Percentiles rank a stretch among this genome's conserved stretches.
These are phyloP conservation scores for Ceratoteleas bidentatus DNA, from an alignment of 1,140 invertebrate genomes.

Conservation along the genomic window DNA sequence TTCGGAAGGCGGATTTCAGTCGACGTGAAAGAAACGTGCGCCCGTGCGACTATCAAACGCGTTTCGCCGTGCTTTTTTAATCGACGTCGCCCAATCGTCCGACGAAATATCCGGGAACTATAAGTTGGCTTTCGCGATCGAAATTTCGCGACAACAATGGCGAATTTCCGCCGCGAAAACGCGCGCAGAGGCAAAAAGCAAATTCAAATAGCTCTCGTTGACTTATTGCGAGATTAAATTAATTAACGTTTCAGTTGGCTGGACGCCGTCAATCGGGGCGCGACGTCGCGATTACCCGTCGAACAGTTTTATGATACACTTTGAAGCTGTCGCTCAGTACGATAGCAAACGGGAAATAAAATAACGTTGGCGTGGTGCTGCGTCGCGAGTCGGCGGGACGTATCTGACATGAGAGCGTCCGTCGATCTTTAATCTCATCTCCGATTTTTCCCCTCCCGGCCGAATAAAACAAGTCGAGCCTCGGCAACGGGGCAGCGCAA, in stretches of 20 bases:
- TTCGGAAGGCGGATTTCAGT: slow-evolving; percentile 15
- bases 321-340: slow-evolving; percentile 5
- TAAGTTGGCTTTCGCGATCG: slow-evolving; percentile 44
- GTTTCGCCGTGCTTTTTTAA: slow-evolving; percentile 26
- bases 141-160: slow-evolving; percentile 33
- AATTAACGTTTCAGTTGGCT: no score
- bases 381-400: slow-evolving; percentile 10
- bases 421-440: slow-evolving; percentile 33
- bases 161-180: no score
- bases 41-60: slow-evolving; percentile 27
- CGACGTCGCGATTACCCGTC: background rate
- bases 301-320: background rate
- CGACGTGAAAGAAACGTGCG: slow-evolving; percentile 21
- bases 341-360: slow-evolving; percentile 22
- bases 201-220: no score
- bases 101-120: slow-evolving; percentile 24
- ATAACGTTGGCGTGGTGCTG: slow-evolving; percentile 8
- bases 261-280: no score
- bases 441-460: slow-evolving; percentile 14
- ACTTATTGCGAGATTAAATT: background rate
- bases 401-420: slow-evolving; percentile 22
- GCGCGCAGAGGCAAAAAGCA: no score
- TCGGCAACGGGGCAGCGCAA: slow-evolving; percentile 15
- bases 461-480: slow-evolving; percentile 38
- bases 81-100: slow-evolving; percentile 17